Evolutionary conservation across 2,113 vertebrate species (phyloP).

Genomic region (Laticauda colubrina): DNA sequence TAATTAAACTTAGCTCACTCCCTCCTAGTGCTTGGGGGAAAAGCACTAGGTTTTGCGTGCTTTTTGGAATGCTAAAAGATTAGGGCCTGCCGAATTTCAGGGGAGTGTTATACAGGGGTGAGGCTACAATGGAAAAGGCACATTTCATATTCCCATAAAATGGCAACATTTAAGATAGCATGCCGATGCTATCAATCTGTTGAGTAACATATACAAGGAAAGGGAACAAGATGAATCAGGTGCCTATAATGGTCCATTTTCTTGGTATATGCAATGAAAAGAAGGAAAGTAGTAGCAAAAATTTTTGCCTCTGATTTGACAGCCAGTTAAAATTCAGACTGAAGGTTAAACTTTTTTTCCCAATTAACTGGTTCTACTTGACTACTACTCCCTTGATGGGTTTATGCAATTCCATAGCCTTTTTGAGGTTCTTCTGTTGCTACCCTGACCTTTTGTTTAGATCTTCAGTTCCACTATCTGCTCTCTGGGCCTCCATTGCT

Average conservation of each 20-base stretch:
- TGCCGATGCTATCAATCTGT: not conserved
- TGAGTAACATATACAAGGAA: not conserved
- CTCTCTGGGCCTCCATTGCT: not conserved
- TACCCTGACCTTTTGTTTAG: not conserved
- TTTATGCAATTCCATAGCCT: not conserved
- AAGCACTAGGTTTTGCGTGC: not conserved
- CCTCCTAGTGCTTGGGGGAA: not conserved
- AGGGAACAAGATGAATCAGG: not conserved
- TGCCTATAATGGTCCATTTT: not conserved
- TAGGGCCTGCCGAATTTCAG: not conserved
- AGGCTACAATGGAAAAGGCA: not conserved
- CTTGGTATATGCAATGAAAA: not conserved
- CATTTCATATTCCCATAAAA: not conserved
- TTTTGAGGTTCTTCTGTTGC: not conserved
- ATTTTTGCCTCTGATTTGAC: not conserved
- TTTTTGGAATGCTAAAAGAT: not conserved
- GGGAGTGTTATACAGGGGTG: not conserved
- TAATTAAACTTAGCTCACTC: not conserved
- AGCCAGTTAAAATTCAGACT: not conserved
- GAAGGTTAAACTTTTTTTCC: not conserved
- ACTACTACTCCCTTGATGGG: not conserved
- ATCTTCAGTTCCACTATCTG: not conserved
- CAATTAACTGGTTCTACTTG: not conserved
- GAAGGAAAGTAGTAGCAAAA: not conserved
- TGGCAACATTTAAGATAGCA: not conserved